Evolutionary conservation across 2,888 invertebrate genomes (phyloP), one percentile per base, ranked within the genome.

Genomic region (Hemaris fuciformis): DNA sequence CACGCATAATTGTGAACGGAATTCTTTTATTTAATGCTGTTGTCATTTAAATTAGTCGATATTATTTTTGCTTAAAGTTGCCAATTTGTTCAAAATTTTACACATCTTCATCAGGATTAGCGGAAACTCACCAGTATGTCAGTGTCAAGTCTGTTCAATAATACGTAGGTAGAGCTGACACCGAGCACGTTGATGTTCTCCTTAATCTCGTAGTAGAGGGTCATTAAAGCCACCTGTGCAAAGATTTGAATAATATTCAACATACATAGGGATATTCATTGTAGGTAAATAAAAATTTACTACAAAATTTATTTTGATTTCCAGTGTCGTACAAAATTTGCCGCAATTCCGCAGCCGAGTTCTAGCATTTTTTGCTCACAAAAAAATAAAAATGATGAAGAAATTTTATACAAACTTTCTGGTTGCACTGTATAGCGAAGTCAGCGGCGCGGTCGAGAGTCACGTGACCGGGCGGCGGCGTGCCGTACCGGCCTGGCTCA

Each of bases 101-200:
- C 13, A 34, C 13, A 34, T 13, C 13, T 10, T 13, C 34, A 13
- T 38, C 27, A 10, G 46, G 23, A 48, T 20, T 20, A 18, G 38
- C 43, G 8, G 5, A 13, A 13, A 70, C 78, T 87, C 59, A 95
- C 94, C 80, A 93, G 77, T 57, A 96, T 64, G 62, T 93, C 89
- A 18, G 84, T 85, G 3, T 87, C 68, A 41, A 95, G 93, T 60
- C 94, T 87, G 78, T 96, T 96, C 38, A 94, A 89, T 18, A 96
- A 84, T 10, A 94, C 87, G 74, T 94, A 95, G 0, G 94, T 94
- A 5, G 95, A 94, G 4, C 93, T 92, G 22, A 96, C 79, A 67
- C 94, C 94, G 8, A 96, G 82, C 0, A 96, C 79, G 69, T 95
- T 93, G 73, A 96, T 95, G 23, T 95, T 94, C 65, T 96, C 94